phyloP scores from a whole-genome alignment of 2,113 vertebrate species.

The Thinocorus orbignyianus region DNA sequence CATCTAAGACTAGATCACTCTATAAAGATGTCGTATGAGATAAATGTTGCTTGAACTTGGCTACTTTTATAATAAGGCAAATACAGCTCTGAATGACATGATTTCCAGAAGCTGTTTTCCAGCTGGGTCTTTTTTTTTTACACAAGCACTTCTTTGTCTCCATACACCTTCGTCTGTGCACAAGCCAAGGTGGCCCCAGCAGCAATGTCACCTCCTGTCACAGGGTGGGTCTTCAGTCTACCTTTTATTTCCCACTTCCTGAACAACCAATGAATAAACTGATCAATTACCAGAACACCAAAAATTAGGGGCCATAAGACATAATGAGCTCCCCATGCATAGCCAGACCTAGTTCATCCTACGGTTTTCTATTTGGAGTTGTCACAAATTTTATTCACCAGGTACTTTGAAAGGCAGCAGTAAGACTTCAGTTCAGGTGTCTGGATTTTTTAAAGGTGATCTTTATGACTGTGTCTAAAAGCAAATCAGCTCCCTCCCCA shows the following conservation, averaged over 20 bases:
- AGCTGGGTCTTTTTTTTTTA: neutral
- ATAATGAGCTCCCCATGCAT: neutral
- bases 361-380: neutral
- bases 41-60: neutral
- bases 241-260: neutral
- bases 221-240: neutral
- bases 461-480: neutral
- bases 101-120: neutral
- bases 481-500: neutral
- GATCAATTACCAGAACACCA: neutral
- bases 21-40: neutral
- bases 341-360: neutral
- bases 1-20: neutral
- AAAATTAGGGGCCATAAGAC: neutral
- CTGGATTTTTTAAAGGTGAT: neutral
- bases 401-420: neutral
- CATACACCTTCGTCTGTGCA: accelerated
- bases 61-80: neutral
- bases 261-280: neutral
- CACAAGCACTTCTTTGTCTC: neutral
- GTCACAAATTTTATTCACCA: neutral
- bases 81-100: accelerated
- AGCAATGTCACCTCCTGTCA: neutral
- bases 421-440: neutral
- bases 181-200: neutral